Base-by-base conservation (phyloP, 2,888 invertebrate genomes). In the Eudemis profundana region DNA sequence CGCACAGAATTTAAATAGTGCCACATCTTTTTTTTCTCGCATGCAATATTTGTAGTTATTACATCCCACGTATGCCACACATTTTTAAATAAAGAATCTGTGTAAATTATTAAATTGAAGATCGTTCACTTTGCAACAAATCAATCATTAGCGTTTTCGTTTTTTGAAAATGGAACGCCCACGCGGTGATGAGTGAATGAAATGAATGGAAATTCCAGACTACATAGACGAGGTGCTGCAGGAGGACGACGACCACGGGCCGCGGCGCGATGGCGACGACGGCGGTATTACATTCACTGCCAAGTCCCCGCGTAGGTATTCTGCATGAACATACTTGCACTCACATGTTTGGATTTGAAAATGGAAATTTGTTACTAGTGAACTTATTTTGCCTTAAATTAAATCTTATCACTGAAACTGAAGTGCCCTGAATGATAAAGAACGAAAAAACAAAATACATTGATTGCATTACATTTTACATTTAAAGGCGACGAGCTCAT, bases 211-310 rank as follows among this genome's bases (percentile, higher is more conserved):
- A 66, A 63, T 71, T 70, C 67, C 86, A 96, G 97, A 97, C 93
- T 97, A 97, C 93, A 96, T 96, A 88, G 96, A 96, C 83, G 96
- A 96, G 86, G 96, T 96, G 70, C 93, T 97, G 68, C 95, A 95
- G 85, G 94, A 94, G 71, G 93, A 92, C 12, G 84, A 85, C 40
- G 94, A 93, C 51, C 87, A 91, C 10, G 92, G 88, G 72, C 93
- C 93, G 3, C 93, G 92, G 23, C 90, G 92, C 4, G 90, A 93
- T 71, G 93, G 94, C 54, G 97, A 97, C 78, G 97, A 97, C 84
- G 96, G 96, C 87, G 97, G 97, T 79, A 96, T 97, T 75, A 97
- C 96, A 71, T 98, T 98, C 85, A 97, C 97, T 77, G 97, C 97
- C 69, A 96, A 96, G 93, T 95, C 96, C 85, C 96, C 95, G 89